These are phyloP conservation scores for Pocillopora grandis DNA, from an alignment of 92 coral and sea anemone species.

Conservation along the genomic window DNA sequence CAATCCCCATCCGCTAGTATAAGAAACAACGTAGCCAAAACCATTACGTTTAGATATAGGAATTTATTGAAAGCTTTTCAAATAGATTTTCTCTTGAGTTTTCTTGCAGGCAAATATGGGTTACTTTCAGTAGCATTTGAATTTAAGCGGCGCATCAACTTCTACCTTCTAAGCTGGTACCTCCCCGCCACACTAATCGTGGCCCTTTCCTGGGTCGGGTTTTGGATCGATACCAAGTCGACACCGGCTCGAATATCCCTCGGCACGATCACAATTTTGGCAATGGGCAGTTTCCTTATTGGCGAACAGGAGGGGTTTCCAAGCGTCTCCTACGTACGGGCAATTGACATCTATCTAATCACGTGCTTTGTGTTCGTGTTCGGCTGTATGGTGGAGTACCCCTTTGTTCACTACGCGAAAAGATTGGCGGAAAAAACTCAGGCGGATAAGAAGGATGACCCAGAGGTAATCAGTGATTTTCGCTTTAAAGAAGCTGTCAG, in stretches of 20 bases:
- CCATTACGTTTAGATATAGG: background rate
- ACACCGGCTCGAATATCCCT: conserved; percentile 84
- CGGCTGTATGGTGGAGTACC: conserved; percentile 77
- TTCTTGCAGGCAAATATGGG: conserved; percentile 53
- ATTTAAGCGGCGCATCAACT: conserved; percentile 71
- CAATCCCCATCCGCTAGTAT: too few relatives aligned
- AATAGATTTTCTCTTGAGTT: background rate
- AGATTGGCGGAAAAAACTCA: background rate
- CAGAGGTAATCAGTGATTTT: background rate
- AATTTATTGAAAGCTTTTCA: background rate
- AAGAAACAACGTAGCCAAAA: too few relatives aligned
- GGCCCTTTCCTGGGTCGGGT: conserved; percentile 79
- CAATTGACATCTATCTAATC: conserved; percentile 73
- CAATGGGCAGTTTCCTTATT: conserved; percentile 73
- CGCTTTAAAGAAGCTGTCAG: background rate
- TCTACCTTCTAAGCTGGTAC: conserved; percentile 72
- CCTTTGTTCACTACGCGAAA: conserved; percentile 67
- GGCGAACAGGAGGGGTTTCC: conserved; percentile 78
- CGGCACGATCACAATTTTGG: conserved; percentile 79
- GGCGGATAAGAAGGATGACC: background rate
- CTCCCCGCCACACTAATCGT: conserved; percentile 77
- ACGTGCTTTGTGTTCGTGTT: conserved; percentile 81
- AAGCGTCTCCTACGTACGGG: conserved; percentile 78
- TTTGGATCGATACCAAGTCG: conserved; percentile 77
- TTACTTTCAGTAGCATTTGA: conserved; percentile 55